Base-by-base conservation (phyloP, 1,140 invertebrate genomes). In the Rhopalosiphum padi region DNA sequence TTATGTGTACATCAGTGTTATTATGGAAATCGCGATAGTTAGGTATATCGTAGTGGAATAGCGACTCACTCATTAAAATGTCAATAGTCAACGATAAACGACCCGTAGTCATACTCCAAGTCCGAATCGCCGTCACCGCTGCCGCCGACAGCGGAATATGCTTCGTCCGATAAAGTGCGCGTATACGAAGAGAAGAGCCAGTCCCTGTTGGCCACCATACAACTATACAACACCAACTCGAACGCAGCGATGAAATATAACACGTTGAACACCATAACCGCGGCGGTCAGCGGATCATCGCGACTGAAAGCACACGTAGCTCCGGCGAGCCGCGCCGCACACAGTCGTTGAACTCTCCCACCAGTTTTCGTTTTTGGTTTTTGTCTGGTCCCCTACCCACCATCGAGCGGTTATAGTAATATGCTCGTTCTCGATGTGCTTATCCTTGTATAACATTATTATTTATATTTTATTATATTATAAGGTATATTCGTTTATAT, bases 251-350 rank as follows among this genome's bases (percentile, higher is more conserved):
- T 41, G 48, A 93, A 37, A n/a, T 93, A 93, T 1, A 93, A n/a
- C n/a, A 93, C 91, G n/a, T 86, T 37, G 91, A 93, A 93, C 37
- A 93, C 48, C 91, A 93, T 93, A 43, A n/a, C 46, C 30, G 89
- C 53, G 23, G 5, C 88, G 89, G 55, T 21, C 18, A 30, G 89
- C 89, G 89, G 53, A 55, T 21, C 18, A 41, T 41, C 30, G 53
- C 89, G 88, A 41, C 35, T 37, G 53, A 25, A 86, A 30, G 6
- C 11, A 22, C 41, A 41, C 53, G 37, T 2, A 2, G 15, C 60
- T 35, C 0, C 53, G 89, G 37, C 37, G 18, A 7, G 88, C 15
- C 86, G 22, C 1, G 8, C 82, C 11, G 18, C 48, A 51, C 15
- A 43, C 37, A 85, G 41, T 25, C 35, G 83, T 85, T 41, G 41